A percentile compares a stretch with the other conserved stretches of the same genome.
Conservation (phyloP, 2,113 vertebrate genomes). For the Cryptomyrus ogoouensis region DNA sequence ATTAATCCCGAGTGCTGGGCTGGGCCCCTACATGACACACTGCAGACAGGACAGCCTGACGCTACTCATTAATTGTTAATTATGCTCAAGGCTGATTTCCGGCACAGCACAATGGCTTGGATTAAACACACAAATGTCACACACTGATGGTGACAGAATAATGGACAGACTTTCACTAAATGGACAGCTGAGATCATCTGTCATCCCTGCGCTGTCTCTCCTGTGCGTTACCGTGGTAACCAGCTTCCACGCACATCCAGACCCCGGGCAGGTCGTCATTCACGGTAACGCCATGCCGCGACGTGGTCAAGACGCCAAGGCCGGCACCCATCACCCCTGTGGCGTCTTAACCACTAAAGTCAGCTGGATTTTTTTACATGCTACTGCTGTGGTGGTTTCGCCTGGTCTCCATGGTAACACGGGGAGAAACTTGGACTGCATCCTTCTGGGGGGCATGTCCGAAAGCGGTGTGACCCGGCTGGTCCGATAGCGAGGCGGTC, state of each 20-base stretch:
- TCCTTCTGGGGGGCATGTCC: neutral
- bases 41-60: neutral
- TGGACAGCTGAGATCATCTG: neutral
- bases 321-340: neutral
- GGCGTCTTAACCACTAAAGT: neutral
- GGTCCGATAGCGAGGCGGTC: neutral
- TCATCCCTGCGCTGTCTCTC: neutral
- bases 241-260: neutral
- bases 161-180: neutral
- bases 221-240: neutral
- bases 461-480: neutral
- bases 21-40: neutral
- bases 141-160: neutral
- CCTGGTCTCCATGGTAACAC: neutral
- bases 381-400: neutral
- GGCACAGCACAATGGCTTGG: neutral
- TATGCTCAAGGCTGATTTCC: neutral
- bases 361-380: neutral
- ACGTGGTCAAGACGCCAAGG: neutral
- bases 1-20: neutral
- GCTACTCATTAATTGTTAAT: neutral
- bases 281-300: neutral
- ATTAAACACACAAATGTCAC: neutral
- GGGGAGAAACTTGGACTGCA: neutral
- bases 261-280: neutral